Evolutionary conservation across 2,113 vertebrate species (phyloP), one percentile per base, ranked within the genome.

Genomic region (Trichechus manatus): DNA sequence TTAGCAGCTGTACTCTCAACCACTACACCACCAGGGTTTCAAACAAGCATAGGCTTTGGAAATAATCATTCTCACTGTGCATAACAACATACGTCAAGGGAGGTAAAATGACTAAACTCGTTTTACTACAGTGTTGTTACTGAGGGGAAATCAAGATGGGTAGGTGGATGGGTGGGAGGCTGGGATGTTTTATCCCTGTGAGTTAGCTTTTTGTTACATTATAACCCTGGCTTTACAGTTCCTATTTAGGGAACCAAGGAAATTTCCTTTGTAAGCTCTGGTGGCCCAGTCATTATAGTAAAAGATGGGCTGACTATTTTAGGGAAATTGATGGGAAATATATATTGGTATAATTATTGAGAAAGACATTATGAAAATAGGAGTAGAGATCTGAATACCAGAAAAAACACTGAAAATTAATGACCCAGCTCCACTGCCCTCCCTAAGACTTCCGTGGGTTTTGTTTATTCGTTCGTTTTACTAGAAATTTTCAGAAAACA

Each of bases 401-500:
- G 33, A 29, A 27, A 66, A 39, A 86, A 44, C 14, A n/a, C 61
- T 86, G n/a, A 93, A 53, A 78, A 68, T 84, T 44, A 89, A 22
- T 63, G 68, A 80, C 47, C 80, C 27, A 44, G 33, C 20, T 75
- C 39, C 23, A 31, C 8, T 77, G 8, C 9, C 31, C 29, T 1
- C 44, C 23, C 31, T 89, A 70, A 70, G 66, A 17, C 89, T 77
- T 56, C 1, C 70, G 56, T 47, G 17, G 27, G 25, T 29, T 56
- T 77, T 61, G 8, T 86, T 47, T 47, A 47, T 47, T 70, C 75
- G 9, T 89, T 81, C 81, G 25, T 96, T 90, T 92, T 93, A 27
- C 88, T 88, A 77, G n/a, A 29, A 92, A 86, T 87, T 87, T 95
- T 92, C 68, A 90, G 33, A 90, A 94, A 96, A 95, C 7, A 47